These are phyloP conservation scores for Gymnocypris eckloni DNA, from an alignment of 2,797 vertebrate genomes.

Conservation along the genomic window DNA sequence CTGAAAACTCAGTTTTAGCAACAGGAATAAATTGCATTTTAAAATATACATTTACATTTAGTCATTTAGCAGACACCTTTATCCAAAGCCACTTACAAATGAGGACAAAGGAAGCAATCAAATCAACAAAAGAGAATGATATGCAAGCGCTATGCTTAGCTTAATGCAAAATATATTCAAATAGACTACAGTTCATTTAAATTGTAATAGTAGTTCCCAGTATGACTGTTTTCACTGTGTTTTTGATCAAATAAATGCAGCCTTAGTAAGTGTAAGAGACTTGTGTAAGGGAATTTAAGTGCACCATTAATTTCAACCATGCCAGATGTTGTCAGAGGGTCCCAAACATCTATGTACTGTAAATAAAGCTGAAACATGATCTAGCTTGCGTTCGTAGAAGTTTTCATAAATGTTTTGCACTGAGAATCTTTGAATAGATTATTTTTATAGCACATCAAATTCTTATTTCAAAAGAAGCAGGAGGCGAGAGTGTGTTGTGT, in stretches of 20 bases:
- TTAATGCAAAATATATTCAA: background rate
- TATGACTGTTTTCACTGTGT: background rate
- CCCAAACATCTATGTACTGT: background rate
- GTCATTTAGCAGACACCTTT: no score
- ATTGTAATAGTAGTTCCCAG: background rate
- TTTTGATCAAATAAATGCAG: background rate
- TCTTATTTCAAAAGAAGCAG: conserved; percentile 14
- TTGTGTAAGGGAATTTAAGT: background rate
- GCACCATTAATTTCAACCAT: background rate
- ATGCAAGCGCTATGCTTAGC: no score
- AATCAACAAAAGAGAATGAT: no score
- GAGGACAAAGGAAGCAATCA: no score
- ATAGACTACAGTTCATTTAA: background rate
- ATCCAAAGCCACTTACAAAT: no score
- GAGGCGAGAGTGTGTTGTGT: conserved; percentile 19
- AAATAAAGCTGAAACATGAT: background rate
- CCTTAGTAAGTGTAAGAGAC: background rate
- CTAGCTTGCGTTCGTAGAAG: background rate
- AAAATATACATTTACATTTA: background rate
- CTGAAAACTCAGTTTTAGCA: background rate
- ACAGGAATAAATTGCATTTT: background rate
- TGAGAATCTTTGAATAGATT: background rate
- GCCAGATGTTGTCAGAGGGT: background rate
- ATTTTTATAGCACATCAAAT: conserved; percentile 18
- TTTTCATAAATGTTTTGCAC: background rate